Conservation (phyloP, 2,797 vertebrate genomes). For the Gephyroberyx darwinii region DNA sequence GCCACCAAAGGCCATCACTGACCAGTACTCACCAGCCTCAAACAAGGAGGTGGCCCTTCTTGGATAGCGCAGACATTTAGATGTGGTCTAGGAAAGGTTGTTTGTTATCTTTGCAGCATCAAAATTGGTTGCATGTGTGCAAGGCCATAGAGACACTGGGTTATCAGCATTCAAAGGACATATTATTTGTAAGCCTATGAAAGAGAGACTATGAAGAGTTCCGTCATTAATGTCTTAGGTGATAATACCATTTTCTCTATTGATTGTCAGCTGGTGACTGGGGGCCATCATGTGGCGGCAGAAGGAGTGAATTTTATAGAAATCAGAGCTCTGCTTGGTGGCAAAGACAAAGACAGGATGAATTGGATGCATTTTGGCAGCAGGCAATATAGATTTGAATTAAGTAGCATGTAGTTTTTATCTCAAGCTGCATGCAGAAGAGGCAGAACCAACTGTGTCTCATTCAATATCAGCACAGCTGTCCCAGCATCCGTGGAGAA, state of each 20-base stretch:
- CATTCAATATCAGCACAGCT: conserved; percentile 83
- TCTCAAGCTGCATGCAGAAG: conserved; percentile 75
- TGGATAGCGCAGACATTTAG: not conserved
- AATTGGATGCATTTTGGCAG: conserved; percentile 72
- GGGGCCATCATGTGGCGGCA: conserved; percentile 66
- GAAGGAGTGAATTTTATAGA: conserved; percentile 53
- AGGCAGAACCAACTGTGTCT: conserved; percentile 77
- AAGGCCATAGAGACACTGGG: not conserved
- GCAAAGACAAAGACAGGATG: conserved; percentile 71
- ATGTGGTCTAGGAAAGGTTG: not conserved
- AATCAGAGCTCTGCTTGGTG: conserved; percentile 58
- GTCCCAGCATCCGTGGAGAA: conserved; percentile 85
- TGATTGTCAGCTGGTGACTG: conserved; percentile 56
- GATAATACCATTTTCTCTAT: conserved; percentile 34
- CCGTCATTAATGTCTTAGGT: conserved; percentile 45
- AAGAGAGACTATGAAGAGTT: conserved; percentile 32
- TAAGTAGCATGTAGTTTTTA: conserved; percentile 81
- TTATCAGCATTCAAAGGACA: conserved; percentile 33
- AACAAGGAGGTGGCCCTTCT: conserved; percentile 1
- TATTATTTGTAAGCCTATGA: conserved; percentile 21
- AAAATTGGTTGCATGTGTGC: not conserved
- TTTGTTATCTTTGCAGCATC: conserved; percentile 12
- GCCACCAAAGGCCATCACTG: not conserved
- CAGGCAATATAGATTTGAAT: conserved; percentile 75
- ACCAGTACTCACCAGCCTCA: not conserved